Evolutionary conservation across 1,140 invertebrate genomes (phyloP).

Genomic region (Patella vulgata): DNA sequence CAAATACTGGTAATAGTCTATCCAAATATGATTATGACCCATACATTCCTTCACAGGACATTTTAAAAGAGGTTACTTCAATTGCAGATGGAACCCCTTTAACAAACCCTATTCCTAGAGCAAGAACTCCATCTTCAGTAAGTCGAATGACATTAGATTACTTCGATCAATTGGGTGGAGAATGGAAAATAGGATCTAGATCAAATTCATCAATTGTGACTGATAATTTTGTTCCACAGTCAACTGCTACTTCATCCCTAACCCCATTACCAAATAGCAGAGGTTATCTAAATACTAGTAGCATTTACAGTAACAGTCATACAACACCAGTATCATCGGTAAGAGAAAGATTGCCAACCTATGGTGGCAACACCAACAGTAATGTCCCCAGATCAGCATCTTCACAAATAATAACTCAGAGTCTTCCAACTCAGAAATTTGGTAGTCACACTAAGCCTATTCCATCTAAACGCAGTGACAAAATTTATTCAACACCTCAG

Average conservation of each 20-base stretch:
- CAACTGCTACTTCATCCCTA: not conserved
- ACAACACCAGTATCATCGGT: no score
- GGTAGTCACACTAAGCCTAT: no score
- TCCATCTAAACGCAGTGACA: no score
- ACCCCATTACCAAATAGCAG: not conserved
- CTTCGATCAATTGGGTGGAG: constrained; percentile 50
- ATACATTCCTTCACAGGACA: constrained; percentile 47
- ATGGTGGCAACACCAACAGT: no score
- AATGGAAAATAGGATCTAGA: constrained; percentile 36
- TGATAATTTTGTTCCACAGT: not conserved
- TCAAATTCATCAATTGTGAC: not conserved
- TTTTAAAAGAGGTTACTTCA: constrained; percentile 40
- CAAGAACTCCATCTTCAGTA: constrained; percentile 30
- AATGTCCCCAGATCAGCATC: no score
- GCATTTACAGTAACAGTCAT: no score
- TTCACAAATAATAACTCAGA: no score
- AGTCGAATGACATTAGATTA: constrained; percentile 52
- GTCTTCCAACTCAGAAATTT: no score
- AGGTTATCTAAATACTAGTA: no score
- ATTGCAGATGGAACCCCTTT: constrained; percentile 31
- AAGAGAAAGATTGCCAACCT: no score
- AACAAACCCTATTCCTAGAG: constrained; percentile 19
- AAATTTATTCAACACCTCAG: no score
- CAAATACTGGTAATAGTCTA: not conserved
- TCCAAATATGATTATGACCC: constrained; percentile 25